phyloP scores from a whole-genome alignment of 2,113 vertebrate species.

The Porphyrio hochstetteri region DNA sequence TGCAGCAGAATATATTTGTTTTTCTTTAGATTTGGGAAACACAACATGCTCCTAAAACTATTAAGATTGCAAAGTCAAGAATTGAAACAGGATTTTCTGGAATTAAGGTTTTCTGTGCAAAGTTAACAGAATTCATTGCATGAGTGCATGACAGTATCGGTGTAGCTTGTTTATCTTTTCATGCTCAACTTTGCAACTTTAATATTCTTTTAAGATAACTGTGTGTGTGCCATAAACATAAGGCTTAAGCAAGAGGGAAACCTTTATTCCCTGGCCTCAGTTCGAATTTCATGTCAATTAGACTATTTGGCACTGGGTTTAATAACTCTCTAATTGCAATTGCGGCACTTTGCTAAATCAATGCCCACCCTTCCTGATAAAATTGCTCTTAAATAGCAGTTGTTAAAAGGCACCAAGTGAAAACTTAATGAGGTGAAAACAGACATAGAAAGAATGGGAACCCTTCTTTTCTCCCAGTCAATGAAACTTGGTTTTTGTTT shows the following conservation, averaged over 20 bases:
- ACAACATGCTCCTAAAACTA: neutral
- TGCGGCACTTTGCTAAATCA: slow-evolving; percentile 4
- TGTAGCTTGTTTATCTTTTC: neutral
- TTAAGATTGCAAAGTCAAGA: neutral
- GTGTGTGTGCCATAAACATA: neutral
- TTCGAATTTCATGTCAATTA: neutral
- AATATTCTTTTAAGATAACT: neutral
- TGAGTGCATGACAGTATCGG: neutral
- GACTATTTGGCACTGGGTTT: neutral
- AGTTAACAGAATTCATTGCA: neutral
- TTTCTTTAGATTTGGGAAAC: neutral
- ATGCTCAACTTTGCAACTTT: neutral
- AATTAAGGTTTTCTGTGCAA: neutral
- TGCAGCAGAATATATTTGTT: neutral
- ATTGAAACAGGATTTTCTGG: neutral
- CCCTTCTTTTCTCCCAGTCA: neutral
- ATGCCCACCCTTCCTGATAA: slow-evolving; percentile 4
- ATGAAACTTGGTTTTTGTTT: neutral
- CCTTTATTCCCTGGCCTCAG: neutral
- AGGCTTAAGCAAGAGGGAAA: neutral
- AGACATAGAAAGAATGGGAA: neutral
- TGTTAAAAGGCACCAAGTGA: neutral
- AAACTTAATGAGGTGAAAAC: neutral
- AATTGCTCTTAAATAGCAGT: slow-evolving; percentile 15
- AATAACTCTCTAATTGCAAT: slow-evolving; percentile 23